Conservation (phyloP, 1,140 invertebrate species). For the Melipona quadrifasciata region DNA sequence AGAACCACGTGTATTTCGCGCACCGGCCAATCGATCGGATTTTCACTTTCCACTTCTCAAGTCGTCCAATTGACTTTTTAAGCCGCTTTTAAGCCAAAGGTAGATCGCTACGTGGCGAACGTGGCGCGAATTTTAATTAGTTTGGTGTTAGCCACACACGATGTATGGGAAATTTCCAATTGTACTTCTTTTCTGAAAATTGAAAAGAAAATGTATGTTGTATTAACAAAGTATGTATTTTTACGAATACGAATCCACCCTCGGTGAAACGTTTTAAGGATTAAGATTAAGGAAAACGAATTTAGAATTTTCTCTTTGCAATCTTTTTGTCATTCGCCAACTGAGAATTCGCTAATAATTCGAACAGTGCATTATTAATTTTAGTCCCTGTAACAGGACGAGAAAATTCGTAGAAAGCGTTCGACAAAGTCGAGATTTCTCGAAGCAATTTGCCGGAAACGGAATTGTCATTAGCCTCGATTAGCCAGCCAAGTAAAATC, state of each 20-base stretch:
- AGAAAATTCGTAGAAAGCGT: background rate
- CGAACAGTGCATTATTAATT: too few species aligned
- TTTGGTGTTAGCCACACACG: background rate
- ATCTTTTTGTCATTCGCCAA: too few species aligned
- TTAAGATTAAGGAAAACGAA: background rate
- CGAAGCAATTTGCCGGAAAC: too few species aligned
- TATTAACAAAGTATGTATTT: too few species aligned
- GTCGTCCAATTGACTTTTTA: background rate
- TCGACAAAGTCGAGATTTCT: background rate
- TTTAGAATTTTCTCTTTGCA: background rate
- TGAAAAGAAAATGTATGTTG: too few species aligned
- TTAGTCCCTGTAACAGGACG: background rate
- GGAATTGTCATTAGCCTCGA: background rate
- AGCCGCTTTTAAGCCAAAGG: background rate
- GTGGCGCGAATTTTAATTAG: background rate
- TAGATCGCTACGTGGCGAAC: background rate
- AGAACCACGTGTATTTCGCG: background rate
- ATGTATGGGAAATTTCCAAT: too few species aligned
- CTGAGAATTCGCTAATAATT: too few species aligned
- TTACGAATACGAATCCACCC: too few species aligned
- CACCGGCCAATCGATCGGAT: background rate
- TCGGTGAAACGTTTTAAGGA: too few species aligned
- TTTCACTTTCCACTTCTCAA: background rate
- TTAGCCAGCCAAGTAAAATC: constrained; percentile 1
- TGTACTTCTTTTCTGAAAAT: too few species aligned